Base-by-base conservation (phyloP, 2,888 invertebrate species). In the Synergus laeviventris region DNA sequence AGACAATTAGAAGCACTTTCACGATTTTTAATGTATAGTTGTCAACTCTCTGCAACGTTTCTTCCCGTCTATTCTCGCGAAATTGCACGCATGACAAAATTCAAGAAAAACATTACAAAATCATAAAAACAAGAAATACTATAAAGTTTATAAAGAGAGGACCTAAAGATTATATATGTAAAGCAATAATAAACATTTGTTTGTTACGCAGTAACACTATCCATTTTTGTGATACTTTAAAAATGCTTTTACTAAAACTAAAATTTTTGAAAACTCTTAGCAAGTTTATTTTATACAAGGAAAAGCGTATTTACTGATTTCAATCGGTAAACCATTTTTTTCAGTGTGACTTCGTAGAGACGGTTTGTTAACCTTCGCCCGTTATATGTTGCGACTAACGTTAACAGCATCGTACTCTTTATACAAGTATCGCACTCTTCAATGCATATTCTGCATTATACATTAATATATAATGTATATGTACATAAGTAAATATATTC, bases 321-420 rank as follows among this genome's bases (percentile, higher is more conserved):
- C 73, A 73, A 56, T 73, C 60, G 38, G 24, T 60, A 59, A 60
- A 39, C 1, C n/a, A n/a, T n/a, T n/a, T n/a, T n/a, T n/a, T n/a
- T n/a, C n/a, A n/a, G n/a, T n/a, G n/a, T n/a, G n/a, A n/a, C 18
- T 54, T 73, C 70, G 70, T 14, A 78, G 61, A 60, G 80, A 74
- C 78, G 80, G 76, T 80, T 79, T 78, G 79, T 82, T 82, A 81
- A 82, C 82, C 79, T 76, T 77, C 76, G 82, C 79, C 76, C 81
- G 66, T 42, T 24, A 42, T 24, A 42, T 66, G 24, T 42, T 56
- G 21, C 31, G 70, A 74, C 76, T 74, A 76, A 77, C 70, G 54
- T 66, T 49, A 62, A 62, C 62, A 21, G 31, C 66, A 45, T 31
- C 39, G n/a, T 59, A 61, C 39, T 56, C 66, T 76, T 45, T n/a